These are phyloP conservation scores for Chloropsis cyanopogon DNA, from an alignment of 2,113 vertebrate species.

Conservation along the genomic window DNA sequence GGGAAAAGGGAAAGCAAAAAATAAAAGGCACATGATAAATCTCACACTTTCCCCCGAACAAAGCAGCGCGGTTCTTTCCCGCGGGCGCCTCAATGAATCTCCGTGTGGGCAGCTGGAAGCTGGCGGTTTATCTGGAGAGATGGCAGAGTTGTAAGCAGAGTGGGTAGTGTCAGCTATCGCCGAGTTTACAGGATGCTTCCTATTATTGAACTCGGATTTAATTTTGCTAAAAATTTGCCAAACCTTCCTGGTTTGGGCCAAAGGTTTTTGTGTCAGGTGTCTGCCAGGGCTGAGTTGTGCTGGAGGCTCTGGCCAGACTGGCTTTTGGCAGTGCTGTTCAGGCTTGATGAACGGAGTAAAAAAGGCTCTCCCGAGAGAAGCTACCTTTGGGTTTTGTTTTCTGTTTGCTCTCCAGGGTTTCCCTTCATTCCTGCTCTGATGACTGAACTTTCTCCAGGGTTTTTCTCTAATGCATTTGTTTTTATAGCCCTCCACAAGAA, in stretches of 20 bases:
- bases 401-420: background rate
- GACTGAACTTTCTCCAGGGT: background rate
- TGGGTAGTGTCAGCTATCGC: constrained; percentile 13
- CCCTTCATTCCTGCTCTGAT: background rate
- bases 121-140: constrained; percentile 6
- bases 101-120: constrained; percentile 33
- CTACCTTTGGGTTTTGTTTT: background rate
- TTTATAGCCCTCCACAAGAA: background rate
- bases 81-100: constrained; percentile 22
- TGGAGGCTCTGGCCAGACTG: background rate
- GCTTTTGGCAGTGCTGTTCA: background rate
- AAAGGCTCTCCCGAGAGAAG: background rate
- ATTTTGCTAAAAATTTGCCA: background rate
- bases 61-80: background rate
- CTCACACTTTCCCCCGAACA: constrained; percentile 26
- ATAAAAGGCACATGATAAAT: constrained; percentile 47
- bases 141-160: constrained; percentile 39
- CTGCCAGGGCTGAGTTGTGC: background rate
- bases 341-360: background rate
- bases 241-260: background rate
- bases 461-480: background rate
- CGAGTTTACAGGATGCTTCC: constrained; percentile 31
- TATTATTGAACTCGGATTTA: background rate
- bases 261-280: background rate
- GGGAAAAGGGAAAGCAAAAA: constrained; percentile 30